Conservation (phyloP, 1,140 invertebrate genomes). For the Anagrus nilaparvatae region DNA sequence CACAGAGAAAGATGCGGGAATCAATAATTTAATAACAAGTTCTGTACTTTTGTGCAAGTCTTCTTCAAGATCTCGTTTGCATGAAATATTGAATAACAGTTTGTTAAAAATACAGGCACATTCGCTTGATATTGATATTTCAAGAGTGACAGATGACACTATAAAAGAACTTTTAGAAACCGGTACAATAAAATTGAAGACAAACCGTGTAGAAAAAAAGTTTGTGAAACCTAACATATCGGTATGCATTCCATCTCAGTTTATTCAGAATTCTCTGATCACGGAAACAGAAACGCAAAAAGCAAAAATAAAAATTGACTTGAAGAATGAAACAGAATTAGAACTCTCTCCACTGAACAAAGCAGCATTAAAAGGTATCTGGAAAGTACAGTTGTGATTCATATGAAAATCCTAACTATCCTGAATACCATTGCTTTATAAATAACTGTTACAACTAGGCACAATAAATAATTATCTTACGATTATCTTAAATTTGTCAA, state of each 20-base stretch:
- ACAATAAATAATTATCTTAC: too few species aligned
- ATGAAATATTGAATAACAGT: constrained; percentile 46
- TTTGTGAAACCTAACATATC: too few species aligned
- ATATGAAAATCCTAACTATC: too few species aligned
- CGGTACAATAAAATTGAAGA: constrained; percentile 44
- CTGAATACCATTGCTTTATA: too few species aligned
- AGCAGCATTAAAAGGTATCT: constrained; percentile 79
- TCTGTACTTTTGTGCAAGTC: constrained; percentile 54
- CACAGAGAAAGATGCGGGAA: constrained; percentile 44
- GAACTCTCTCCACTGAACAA: constrained; percentile 60
- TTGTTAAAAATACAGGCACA: constrained; percentile 53
- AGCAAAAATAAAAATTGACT: constrained; percentile 26
- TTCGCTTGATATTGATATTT: constrained; percentile 44
- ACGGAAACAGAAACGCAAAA: constrained; percentile 17
- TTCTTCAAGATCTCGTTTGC: constrained; percentile 43
- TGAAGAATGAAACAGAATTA: constrained; percentile 42
- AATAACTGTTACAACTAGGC: too few species aligned
- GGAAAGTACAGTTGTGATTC: too few species aligned
- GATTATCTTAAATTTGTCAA: too few species aligned
- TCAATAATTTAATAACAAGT: constrained; percentile 56
- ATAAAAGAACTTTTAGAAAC: constrained; percentile 49
- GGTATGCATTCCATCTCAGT: too few species aligned
- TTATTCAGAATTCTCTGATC: too few species aligned
- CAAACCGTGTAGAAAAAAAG: too few species aligned
- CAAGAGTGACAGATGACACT: constrained; percentile 47